Evolutionary conservation across 1,140 invertebrate genomes (phyloP).

Genomic region (Zaprionus davidi): DNA sequence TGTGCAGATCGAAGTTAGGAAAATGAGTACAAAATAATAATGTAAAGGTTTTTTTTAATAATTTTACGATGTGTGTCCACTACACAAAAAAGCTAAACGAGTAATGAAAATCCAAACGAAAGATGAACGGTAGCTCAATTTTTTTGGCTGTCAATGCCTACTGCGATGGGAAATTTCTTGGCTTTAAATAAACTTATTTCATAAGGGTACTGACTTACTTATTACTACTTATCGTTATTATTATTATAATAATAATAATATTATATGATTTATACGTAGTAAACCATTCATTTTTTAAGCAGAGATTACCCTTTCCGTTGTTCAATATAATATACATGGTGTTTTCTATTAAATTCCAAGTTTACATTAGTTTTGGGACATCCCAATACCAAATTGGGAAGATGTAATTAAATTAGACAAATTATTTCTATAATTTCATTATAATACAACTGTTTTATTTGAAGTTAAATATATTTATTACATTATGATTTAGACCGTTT

Average conservation of each 20-base stretch:
- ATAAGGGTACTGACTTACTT: too few relatives aligned
- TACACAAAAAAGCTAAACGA: conserved; percentile 30
- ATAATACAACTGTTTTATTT: background rate
- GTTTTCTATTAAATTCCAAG: too few relatives aligned
- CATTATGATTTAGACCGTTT: background rate
- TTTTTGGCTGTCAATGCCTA: conserved; percentile 10
- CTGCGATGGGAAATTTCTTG: background rate
- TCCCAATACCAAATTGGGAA: too few relatives aligned
- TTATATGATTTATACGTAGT: too few relatives aligned
- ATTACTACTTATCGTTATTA: too few relatives aligned
- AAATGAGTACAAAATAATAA: conserved; percentile 54
- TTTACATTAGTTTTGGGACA: too few relatives aligned
- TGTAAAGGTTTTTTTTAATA: conserved; percentile 25
- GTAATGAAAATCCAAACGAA: conserved; percentile 9
- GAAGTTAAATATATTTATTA: background rate
- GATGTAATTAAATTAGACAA: background rate
- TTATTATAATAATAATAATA: too few relatives aligned
- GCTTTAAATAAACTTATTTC: too few relatives aligned
- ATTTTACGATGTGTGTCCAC: conserved; percentile 39
- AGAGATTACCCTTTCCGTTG: too few relatives aligned
- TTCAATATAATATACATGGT: too few relatives aligned
- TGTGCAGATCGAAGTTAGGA: conserved; percentile 3
- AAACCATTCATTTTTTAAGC: too few relatives aligned
- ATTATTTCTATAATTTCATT: too few relatives aligned
- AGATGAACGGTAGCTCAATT: background rate